These are phyloP conservation scores for Sesamia inferens DNA, from an alignment of 2,888 invertebrate genomes.

Conservation along the genomic window DNA sequence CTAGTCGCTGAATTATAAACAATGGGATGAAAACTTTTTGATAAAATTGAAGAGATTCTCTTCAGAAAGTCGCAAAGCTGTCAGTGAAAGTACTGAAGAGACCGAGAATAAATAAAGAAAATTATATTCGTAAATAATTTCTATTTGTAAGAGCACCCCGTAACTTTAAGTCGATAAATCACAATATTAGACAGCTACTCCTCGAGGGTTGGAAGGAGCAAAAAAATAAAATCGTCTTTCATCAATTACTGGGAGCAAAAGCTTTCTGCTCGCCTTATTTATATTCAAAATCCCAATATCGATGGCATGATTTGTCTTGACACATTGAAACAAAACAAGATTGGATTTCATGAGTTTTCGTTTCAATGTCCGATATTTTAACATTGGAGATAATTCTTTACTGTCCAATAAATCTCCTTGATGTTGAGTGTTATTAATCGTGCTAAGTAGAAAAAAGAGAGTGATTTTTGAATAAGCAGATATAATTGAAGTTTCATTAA, in stretches of 20 bases:
- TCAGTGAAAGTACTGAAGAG: constrained; percentile 7
- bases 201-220: constrained; percentile 72
- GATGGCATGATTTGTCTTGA: constrained; percentile 62
- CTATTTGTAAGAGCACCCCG: constrained; percentile 69
- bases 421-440: constrained; percentile 17
- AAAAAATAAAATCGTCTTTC: constrained; percentile 77
- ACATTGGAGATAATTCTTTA: constrained; percentile 22
- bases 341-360: constrained; percentile 48
- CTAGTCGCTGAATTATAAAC: constrained; percentile 49
- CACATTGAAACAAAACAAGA: constrained; percentile 63
- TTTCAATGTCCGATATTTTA: constrained; percentile 40
- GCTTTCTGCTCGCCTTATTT: constrained; percentile 67
- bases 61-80: constrained; percentile 29
- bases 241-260: constrained; percentile 77
- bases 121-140: constrained; percentile 71
- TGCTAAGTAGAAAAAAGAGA: constrained; percentile 18
- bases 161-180: constrained; percentile 83
- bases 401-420: constrained; percentile 22
- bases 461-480: constrained; percentile 10
- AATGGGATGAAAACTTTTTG: constrained; percentile 39
- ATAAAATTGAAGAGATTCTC: constrained; percentile 54
- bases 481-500: constrained; percentile 23
- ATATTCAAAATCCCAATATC: constrained; percentile 70
- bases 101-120: constrained; percentile 55
- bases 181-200: constrained; percentile 80